Evolutionary conservation across 2,888 invertebrate genomes (phyloP).

Genomic region (Agrypnus murinus): DNA sequence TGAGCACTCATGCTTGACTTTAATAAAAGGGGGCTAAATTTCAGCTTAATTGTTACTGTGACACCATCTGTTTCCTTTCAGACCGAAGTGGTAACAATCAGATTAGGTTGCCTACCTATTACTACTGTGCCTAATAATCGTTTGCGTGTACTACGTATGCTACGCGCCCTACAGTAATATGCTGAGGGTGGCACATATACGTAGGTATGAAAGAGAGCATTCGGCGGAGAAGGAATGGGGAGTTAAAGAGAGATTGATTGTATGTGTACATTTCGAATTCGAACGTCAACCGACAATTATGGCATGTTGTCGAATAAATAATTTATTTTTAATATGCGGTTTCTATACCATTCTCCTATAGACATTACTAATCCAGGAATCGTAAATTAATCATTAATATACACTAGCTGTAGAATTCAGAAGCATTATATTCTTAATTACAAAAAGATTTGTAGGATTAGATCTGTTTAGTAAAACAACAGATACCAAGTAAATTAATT

Average conservation of each 20-base stretch:
- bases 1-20: conserved; percentile 69
- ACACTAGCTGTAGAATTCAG: no score
- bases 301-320: conserved; percentile 37
- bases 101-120: conserved; percentile 58
- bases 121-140: conserved; percentile 47
- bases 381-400: conserved; percentile 10
- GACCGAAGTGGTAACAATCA: conserved; percentile 58
- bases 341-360: conserved; percentile 7
- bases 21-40: conserved; percentile 71
- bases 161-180: background rate
- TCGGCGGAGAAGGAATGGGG: background rate
- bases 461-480: background rate
- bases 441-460: conserved; percentile 15
- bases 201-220: conserved; percentile 7
- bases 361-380: background rate
- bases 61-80: conserved; percentile 73
- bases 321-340: conserved; percentile 20
- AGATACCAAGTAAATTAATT: background rate
- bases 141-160: conserved; percentile 48
- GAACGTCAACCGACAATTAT: conserved; percentile 31
- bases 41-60: conserved; percentile 71
- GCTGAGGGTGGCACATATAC: conserved; percentile 20
- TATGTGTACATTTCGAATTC: background rate
- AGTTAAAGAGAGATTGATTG: conserved; percentile 11
- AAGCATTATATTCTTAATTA: no score